Evolutionary conservation across 2,888 invertebrate genomes (phyloP).

Genomic region (Spatulosminthurus flaviceps): DNA sequence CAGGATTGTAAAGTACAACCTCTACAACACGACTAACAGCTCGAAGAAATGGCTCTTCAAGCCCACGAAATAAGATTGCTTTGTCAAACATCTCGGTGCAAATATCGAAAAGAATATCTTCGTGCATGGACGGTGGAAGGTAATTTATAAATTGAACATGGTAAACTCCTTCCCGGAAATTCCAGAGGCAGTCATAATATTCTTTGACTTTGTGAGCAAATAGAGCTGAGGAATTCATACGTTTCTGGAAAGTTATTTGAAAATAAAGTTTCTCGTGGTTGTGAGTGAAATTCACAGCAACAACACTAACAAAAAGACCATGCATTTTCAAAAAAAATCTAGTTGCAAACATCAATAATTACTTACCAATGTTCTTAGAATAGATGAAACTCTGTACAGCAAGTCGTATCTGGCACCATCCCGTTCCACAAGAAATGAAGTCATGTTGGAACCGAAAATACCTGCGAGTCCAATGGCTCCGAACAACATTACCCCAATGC

Average conservation of each 20-base stretch:
- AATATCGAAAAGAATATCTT: slow-evolving; percentile 56
- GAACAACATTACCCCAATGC: slow-evolving; percentile 58
- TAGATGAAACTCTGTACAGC: slow-evolving; percentile 55
- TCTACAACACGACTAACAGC: slow-evolving; percentile 54
- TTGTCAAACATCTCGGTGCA: slow-evolving; percentile 62
- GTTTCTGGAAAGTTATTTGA: slow-evolving; percentile 21
- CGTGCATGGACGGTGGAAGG: slow-evolving; percentile 55
- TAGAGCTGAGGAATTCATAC: slow-evolving; percentile 49
- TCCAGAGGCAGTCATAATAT: slow-evolving; percentile 60
- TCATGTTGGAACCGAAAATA: slow-evolving; percentile 54
- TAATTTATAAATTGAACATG: slow-evolving; percentile 51
- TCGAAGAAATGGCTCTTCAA: slow-evolving; percentile 57
- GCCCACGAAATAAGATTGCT: slow-evolving; percentile 56
- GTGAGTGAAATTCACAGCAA: too few species aligned
- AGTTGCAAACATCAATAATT: too few species aligned
- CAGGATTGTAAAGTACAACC: slow-evolving; percentile 58
- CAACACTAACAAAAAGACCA: too few species aligned
- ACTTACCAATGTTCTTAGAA: slow-evolving; percentile 51
- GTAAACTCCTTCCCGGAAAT: slow-evolving; percentile 60
- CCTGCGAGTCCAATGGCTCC: slow-evolving; percentile 59
- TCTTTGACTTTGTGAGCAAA: slow-evolving; percentile 56
- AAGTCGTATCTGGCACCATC: slow-evolving; percentile 62
- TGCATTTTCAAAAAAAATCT: too few species aligned
- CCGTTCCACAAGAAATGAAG: slow-evolving; percentile 55
- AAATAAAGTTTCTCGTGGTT: too few species aligned